These are phyloP conservation scores for Drosophila ananassae DNA, from an alignment of 1,140 invertebrate species.

Conservation along the genomic window DNA sequence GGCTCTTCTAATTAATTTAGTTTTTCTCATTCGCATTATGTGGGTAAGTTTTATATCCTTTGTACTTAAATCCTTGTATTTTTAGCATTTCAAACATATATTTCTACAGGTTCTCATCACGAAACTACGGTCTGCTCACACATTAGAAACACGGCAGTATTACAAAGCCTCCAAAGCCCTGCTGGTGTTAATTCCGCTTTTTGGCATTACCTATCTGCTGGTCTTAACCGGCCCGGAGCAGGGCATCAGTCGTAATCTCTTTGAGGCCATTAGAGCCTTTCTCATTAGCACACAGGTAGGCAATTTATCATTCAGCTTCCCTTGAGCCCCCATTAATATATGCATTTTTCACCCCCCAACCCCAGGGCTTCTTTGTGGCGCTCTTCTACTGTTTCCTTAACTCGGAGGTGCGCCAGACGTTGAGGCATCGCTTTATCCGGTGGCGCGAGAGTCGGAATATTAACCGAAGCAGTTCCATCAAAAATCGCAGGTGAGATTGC, in stretches of 20 bases:
- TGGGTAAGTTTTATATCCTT: constrained; percentile 88
- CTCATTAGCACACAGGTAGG: constrained; percentile 93
- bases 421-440: constrained; percentile 91
- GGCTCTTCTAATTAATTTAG: constrained; percentile 91
- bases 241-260: constrained; percentile 87
- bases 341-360: background rate
- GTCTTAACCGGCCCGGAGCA: constrained; percentile 90
- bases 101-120: constrained; percentile 92
- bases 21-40: constrained; percentile 96
- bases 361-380: constrained; percentile 91
- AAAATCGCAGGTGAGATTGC: constrained; percentile 71
- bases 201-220: constrained; percentile 94
- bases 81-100: background rate
- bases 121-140: constrained; percentile 94
- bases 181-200: constrained; percentile 92
- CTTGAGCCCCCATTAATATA: background rate
- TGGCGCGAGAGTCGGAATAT: constrained; percentile 89
- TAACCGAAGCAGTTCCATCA: constrained; percentile 84
- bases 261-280: constrained; percentile 89
- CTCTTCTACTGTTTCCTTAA: constrained; percentile 96
- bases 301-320: constrained; percentile 45
- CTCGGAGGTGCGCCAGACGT: constrained; percentile 93
- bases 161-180: constrained; percentile 95
- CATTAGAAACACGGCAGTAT: constrained; percentile 93
- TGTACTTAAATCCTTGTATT: background rate